Evolutionary conservation across 2,797 vertebrate genomes (phyloP).

Genomic region (Mallotus villosus): DNA sequence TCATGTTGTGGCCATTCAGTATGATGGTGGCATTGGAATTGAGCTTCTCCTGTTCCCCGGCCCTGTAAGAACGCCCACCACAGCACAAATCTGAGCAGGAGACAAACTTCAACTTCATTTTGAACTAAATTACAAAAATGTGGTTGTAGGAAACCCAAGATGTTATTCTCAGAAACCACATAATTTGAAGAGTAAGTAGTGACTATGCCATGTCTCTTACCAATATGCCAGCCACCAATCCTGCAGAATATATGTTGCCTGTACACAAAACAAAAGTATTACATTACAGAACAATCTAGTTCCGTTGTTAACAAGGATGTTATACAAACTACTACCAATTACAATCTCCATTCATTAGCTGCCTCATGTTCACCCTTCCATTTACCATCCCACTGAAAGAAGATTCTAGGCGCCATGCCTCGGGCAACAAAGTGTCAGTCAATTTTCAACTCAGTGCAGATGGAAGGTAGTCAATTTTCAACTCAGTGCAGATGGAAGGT

Average conservation of each 20-base stretch:
- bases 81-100: no score
- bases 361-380: no score
- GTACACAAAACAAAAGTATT: constrained; percentile 31
- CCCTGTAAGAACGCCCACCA: constrained; percentile 53
- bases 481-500: neutral
- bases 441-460: neutral
- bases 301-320: no score
- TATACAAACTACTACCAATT: no score
- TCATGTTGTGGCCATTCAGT: constrained; percentile 34
- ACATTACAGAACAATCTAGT: no score
- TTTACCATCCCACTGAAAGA: no score
- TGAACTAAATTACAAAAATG: no score
- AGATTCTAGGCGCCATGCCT: neutral
- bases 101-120: no score
- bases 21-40: constrained; percentile 8
- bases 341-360: no score
- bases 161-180: constrained; percentile 2
- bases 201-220: constrained; percentile 65
- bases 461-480: neutral
- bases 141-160: no score
- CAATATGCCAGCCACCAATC: constrained; percentile 97
- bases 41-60: constrained; percentile 63
- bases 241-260: constrained; percentile 85
- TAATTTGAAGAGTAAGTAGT: neutral
- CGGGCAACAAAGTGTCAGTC: neutral